Base-by-base conservation (phyloP, 2,113 vertebrate genomes). In the Cathartes aura region DNA sequence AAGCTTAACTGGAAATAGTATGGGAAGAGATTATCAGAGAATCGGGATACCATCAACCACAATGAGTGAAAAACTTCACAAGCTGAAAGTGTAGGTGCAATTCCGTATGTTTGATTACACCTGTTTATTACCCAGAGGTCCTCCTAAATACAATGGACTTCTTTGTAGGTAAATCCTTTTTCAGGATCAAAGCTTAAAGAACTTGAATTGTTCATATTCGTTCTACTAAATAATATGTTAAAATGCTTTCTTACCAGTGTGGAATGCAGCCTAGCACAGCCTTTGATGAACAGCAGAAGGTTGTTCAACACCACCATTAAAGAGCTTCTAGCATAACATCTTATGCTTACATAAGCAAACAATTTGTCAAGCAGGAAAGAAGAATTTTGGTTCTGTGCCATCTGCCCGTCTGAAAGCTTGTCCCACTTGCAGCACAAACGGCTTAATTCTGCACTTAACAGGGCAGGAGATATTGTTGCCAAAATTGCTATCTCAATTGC, bases 271-370 rank as follows among this genome's bases (percentile, higher is more conserved):
- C 40, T 36, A 18, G 5, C 34, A 71, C 42, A 62, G 64, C 64
- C 93, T 97, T 93, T 94, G 93, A 80, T 87, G 86, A 96, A 62
- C 86, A 94, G 64, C 93, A 95, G 86, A 97, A 91, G 58, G 60
- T 91, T 96, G 93, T 95, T 95, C 81, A 82, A 20, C 84, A 75
- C 40, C 32, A 48, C 86, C 4, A 2, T 56, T 85, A 72, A 72
- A 93, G 83, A 87, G 40, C 53, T 95, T 45, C 91, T 86, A 91
- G 93, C 24, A 56, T 48, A 94, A 93, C 45, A 45, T 79, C 68
- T 84, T 72, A 81, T 87, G 66, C 87, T 73, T 94, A 52, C 60
- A 68, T 87, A 96, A 94, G 64, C 86, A 96, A 97, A 96, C 81
- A 91, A 93, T 91, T 96, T 97, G 87, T 96, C 84, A 94, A 75